Evolutionary conservation across 2,888 invertebrate species (phyloP).

Genomic region (Biston stratarius): DNA sequence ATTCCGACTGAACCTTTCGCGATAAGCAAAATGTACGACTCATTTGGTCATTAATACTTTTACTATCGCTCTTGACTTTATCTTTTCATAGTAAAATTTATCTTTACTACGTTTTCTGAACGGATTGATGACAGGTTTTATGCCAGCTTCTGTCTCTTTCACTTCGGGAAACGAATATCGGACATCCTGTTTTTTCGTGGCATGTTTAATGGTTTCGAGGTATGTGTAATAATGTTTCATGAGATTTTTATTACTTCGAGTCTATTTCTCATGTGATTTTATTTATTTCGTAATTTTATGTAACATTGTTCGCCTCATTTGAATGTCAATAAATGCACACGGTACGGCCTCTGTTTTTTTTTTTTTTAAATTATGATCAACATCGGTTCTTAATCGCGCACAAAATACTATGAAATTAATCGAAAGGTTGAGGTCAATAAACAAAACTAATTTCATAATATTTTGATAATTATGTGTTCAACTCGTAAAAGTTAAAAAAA

Average conservation of each 20-base stretch:
- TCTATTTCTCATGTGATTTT: not conserved
- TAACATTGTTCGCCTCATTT: too few relatives aligned
- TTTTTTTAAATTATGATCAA: too few relatives aligned
- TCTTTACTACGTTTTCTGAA: constrained; percentile 44
- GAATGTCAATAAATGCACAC: too few relatives aligned
- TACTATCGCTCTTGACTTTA: constrained; percentile 43
- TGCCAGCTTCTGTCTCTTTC: constrained; percentile 24
- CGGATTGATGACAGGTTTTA: constrained; percentile 44
- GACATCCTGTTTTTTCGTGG: constrained; percentile 24
- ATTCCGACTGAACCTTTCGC: constrained; percentile 68
- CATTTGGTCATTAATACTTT: constrained; percentile 66
- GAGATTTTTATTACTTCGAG: not conserved
- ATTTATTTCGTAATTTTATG: not conserved
- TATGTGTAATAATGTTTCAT: not conserved
- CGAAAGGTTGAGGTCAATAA: too few relatives aligned
- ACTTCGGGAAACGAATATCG: constrained; percentile 19
- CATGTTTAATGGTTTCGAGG: not conserved
- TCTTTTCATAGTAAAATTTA: constrained; percentile 42
- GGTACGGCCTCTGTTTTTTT: too few relatives aligned
- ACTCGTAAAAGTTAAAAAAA: too few relatives aligned
- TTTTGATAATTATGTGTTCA: too few relatives aligned
- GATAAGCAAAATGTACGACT: constrained; percentile 64
- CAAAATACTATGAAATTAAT: too few relatives aligned
- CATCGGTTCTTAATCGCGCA: too few relatives aligned
- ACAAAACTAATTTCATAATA: too few relatives aligned